Evolutionary conservation across 1,140 invertebrate species (phyloP).

Genomic region (Aphidius gifuensis): DNA sequence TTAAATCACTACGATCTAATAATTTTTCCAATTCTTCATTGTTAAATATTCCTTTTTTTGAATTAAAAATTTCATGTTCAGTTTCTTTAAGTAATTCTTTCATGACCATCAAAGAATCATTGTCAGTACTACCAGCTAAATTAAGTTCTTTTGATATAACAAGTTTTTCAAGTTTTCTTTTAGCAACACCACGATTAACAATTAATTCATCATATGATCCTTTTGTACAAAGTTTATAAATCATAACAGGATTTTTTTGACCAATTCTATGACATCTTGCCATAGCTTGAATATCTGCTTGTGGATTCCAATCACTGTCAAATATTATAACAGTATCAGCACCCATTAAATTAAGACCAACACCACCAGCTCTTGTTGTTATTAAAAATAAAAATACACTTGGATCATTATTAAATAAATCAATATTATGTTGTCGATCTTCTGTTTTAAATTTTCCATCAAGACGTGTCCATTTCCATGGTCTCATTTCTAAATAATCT

Average conservation of each 20-base stretch:
- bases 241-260: slow-evolving; percentile 69
- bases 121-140: neutral
- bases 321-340: slow-evolving; percentile 79
- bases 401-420: slow-evolving; percentile 57
- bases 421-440: slow-evolving; percentile 48
- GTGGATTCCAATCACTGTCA: slow-evolving; percentile 77
- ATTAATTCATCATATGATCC: slow-evolving; percentile 72
- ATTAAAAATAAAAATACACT: slow-evolving; percentile 61
- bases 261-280: slow-evolving; percentile 77
- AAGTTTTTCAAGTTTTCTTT: slow-evolving; percentile 70
- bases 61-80: slow-evolving; percentile 26
- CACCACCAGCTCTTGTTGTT: slow-evolving; percentile 63
- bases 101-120: slow-evolving; percentile 28
- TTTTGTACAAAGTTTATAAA: slow-evolving; percentile 66
- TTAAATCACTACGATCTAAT: slow-evolving; percentile 60
- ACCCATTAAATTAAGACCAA: slow-evolving; percentile 70
- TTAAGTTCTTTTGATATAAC: slow-evolving; percentile 60
- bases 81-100: slow-evolving; percentile 30
- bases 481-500: slow-evolving; percentile 61
- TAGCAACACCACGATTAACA: slow-evolving; percentile 61
- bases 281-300: slow-evolving; percentile 75
- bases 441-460: slow-evolving; percentile 59
- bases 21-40: slow-evolving; percentile 58
- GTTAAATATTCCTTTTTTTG: slow-evolving; percentile 50
- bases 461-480: slow-evolving; percentile 61